Evolutionary conservation across 37 sponge, comb jelly and placozoan species (phyloP), one percentile per base, ranked within the genome.

Genomic region (Beroe ovata): DNA sequence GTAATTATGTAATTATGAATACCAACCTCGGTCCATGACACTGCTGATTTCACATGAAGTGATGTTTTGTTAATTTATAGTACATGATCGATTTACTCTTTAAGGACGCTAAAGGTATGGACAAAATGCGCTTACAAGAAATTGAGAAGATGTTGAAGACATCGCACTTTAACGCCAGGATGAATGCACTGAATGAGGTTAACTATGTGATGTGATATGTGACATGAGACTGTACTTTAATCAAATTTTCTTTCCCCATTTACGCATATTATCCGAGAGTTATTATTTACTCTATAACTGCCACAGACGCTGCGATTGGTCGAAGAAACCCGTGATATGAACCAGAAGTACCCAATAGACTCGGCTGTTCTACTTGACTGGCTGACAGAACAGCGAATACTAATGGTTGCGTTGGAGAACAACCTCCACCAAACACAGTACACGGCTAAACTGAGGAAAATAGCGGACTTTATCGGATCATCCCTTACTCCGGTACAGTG

Each of bases 121-220:
- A 97, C 72, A 60, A 89, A 0, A 63, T 97, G 35, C 64, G 99
- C 0, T 88, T 97, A 42, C 90, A 91, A 60, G 93, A 89, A 23
- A 94, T 95, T 2, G 58, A 92, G 19, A 61, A 93, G 29, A 95
- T 95, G 96, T 88, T 95, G 4, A 92, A 95, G 64, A 95, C 92
- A 21, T 92, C 99, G 3, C 99, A 97, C 88, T 97, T 95, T 89
- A 97, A 94, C 89, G 94, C 96, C 35, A 97, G 95, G 88, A 97
- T 97, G 99, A 97, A 97, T 42, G 95, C 94, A 21, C 92, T 97
- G 30, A 97, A 94, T 47, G 98, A 97, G 92, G 93, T 95, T n/a
- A n/a, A n/a, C n/a, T n/a, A n/a, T n/a, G n/a, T n/a, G n/a, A n/a
- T n/a, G n/a, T n/a, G n/a, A 88, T n/a, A n/a, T n/a, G n/a, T n/a